Evolutionary conservation across 2,797 vertebrate genomes (phyloP), one percentile per base, ranked within the genome.

Genomic region (Kryptolebias ocellatus): DNA sequence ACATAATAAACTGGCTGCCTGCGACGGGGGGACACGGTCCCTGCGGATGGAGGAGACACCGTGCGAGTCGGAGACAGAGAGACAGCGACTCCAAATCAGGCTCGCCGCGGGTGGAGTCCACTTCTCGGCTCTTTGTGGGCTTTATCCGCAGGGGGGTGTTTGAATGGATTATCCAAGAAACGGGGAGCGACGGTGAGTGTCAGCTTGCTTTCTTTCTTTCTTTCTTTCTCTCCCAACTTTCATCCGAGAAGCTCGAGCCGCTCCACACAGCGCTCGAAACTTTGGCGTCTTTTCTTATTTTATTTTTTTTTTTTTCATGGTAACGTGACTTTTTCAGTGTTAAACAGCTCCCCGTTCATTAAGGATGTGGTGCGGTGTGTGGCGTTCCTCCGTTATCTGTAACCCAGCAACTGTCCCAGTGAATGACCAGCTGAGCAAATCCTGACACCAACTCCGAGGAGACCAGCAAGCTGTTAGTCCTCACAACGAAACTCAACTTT

Each of bases 371-470:
- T 46, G 18, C 4, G 60, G 60, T 64, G 64, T 16, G 51, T 20
- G 62, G 87, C 90, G 89, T 94, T 92, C 91, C 84, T 92, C 59
- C 59, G 18, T 66, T 75, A 82, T 91, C 75, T 79, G 92, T 95
- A 91, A 87, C 94, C 91, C 92, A 60, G 94, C 91, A 93, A 92
- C 92, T 83, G 80, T 85, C 84, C 85, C 88, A 37, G 82, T 88
- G 88, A 91, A 91, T 70, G 90, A 86, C 73, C 62, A 78, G 68
- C 83, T 81, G 84, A 53, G 82, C 93, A 83, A 93, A 78, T 87
- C 91, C 83, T 81, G 81, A 78, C 86, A 83, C 75, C 64, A 76
- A 79, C 66, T 45, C 42, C 71, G 76, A 67, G 70, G 74, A 44
- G 67, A 56, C 70, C 34, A 55, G 46, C 31, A 68, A 62, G 55